phyloP scores from a whole-genome alignment of 30 jellyfish, hydroid and myxozoan species.

The Phacellophora camtschatica region DNA sequence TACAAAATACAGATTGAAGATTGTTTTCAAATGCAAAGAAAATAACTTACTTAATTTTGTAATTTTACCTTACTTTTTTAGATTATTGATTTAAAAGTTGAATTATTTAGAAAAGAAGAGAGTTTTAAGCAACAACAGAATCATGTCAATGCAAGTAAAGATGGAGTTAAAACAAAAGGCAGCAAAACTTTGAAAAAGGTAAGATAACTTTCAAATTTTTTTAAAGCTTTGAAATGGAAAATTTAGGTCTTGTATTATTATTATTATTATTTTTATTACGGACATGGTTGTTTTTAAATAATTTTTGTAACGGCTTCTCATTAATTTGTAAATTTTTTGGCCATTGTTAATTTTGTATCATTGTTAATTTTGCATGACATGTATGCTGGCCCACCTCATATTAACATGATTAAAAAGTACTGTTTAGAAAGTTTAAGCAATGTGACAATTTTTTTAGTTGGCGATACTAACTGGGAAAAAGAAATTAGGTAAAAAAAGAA shows the following conservation, averaged over 20 bases:
- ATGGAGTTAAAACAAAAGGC: conserved; percentile 1
- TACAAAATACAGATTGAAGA: no score
- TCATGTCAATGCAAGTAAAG: not conserved
- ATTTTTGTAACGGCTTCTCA: no score
- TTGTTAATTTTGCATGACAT: no score
- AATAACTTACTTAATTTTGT: no score
- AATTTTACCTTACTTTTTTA: conserved; percentile 6
- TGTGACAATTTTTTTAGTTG: conserved; percentile 9
- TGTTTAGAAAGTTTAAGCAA: not conserved
- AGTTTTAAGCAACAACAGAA: conserved; percentile 8
- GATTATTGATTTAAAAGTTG: conserved; percentile 89
- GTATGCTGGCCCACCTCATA: no score
- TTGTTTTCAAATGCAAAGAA: no score
- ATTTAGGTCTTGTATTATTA: not conserved
- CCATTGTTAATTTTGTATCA: no score
- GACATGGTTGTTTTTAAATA: no score
- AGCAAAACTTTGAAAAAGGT: conserved; percentile 74
- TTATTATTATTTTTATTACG: no score
- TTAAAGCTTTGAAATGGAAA: not conserved
- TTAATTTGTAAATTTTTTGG: no score
- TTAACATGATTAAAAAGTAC: not conserved
- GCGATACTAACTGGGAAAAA: conserved; percentile 60
- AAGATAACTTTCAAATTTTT: not conserved
- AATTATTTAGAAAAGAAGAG: conserved; percentile 82
- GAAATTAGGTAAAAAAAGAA: conserved; percentile 14